Evolutionary conservation across 2,888 invertebrate species (phyloP).

Genomic region (Trachelus iudaicus): DNA sequence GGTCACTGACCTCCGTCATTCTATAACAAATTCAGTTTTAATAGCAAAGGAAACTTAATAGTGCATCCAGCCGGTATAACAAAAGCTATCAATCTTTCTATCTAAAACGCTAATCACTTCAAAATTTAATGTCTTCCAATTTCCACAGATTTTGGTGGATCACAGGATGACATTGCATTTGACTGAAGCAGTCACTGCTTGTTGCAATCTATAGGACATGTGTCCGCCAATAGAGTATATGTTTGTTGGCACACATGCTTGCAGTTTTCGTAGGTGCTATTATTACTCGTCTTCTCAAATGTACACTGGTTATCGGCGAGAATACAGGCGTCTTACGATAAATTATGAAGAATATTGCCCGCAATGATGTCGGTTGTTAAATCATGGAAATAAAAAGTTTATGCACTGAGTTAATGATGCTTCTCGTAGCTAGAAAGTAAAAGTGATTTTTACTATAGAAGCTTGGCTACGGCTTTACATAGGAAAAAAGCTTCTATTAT

Average conservation of each 20-base stretch:
- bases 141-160: neutral
- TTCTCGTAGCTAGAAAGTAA: neutral
- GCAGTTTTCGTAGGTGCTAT: conserved; percentile 1
- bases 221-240: neutral
- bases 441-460: neutral
- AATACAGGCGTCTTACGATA: neutral
- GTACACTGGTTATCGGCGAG: neutral
- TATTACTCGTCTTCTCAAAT: neutral
- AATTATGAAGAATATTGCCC: neutral
- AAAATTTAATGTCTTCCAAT: neutral
- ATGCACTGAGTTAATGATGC: neutral
- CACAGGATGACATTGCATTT: neutral
- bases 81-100: neutral
- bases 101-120: neutral
- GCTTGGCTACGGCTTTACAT: neutral
- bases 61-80: neutral
- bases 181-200: neutral
- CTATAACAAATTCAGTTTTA: neutral
- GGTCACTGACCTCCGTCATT: neutral
- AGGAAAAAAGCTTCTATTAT: neutral
- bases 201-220: neutral
- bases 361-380: neutral
- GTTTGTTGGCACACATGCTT: neutral
- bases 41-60: neutral
- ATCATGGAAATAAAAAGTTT: neutral